phyloP scores from a whole-genome alignment of 2,797 vertebrate genomes.

The Enoplosus armatus region DNA sequence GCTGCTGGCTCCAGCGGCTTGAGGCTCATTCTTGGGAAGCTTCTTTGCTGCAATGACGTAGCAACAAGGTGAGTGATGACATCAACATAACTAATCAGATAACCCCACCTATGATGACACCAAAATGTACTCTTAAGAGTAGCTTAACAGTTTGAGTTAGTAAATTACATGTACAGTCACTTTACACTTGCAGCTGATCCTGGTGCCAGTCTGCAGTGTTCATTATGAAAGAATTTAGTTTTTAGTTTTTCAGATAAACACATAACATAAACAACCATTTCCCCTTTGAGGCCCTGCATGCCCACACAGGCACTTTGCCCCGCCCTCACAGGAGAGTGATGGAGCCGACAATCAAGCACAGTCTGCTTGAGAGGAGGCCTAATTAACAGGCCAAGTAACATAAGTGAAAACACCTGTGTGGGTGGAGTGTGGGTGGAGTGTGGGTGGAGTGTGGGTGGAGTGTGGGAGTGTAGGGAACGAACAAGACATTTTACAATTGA shows the following conservation, averaged over 20 bases:
- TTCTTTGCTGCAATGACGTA: conserved; percentile 91
- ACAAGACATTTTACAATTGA: too few relatives aligned
- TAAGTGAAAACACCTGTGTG: not conserved
- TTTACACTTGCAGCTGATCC: not conserved
- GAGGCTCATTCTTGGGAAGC: conserved; percentile 96
- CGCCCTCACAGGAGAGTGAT: not conserved
- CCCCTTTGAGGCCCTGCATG: not conserved
- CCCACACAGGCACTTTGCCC: not conserved
- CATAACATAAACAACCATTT: too few relatives aligned
- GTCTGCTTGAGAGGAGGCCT: too few relatives aligned
- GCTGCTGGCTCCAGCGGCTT: conserved; percentile 87
- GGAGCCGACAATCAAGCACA: not conserved
- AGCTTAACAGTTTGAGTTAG: not conserved
- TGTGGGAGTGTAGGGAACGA: not conserved
- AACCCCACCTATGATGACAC: not conserved
- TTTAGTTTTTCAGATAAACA: too few relatives aligned
- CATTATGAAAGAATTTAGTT: not conserved
- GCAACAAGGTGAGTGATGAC: not conserved
- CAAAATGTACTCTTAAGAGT: rapidly evolving
- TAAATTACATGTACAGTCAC: not conserved
- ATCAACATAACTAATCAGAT: not conserved
- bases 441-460: not conserved
- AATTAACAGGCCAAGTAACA: too few relatives aligned
- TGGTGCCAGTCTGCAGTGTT: not conserved
- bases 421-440: not conserved